Evolutionary conservation across 2,797 vertebrate genomes (phyloP).

Genomic region (Avahi laniger): DNA sequence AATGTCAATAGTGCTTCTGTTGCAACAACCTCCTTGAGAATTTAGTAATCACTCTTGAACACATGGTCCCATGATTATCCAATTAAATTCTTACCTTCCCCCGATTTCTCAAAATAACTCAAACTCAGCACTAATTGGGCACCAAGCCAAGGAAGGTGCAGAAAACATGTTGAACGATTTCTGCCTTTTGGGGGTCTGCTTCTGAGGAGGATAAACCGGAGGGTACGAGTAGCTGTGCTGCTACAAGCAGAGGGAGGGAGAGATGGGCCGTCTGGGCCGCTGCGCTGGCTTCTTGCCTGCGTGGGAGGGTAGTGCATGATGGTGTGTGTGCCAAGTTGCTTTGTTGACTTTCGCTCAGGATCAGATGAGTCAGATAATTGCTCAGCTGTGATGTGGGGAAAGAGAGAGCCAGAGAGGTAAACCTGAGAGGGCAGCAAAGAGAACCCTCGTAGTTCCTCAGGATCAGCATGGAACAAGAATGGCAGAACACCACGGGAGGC

Average conservation of each 20-base stretch:
- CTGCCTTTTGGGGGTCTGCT: not conserved
- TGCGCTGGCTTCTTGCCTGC: not conserved
- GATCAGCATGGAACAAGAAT: not conserved
- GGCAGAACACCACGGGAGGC: not conserved
- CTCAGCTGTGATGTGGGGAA: not conserved
- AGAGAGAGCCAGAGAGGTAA: not conserved
- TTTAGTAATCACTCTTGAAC: not conserved
- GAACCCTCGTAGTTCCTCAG: not conserved
- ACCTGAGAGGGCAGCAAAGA: not conserved
- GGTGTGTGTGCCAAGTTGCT: not conserved
- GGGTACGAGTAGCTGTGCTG: not conserved
- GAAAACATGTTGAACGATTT: not conserved
- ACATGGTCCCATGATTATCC: not conserved
- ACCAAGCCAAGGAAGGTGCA: not conserved
- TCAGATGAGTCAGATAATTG: slow-evolving; percentile 3
- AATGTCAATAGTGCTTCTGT: not conserved
- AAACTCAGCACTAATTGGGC: not conserved
- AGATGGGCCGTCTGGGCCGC: not conserved
- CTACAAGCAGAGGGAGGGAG: not conserved
- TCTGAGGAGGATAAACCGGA: not conserved
- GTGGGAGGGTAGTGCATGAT: not conserved
- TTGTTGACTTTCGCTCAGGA: not conserved
- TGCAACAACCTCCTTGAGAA: not conserved
- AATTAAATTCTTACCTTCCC: not conserved
- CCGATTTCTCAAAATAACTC: not conserved